phyloP scores from a whole-genome alignment of 2,797 vertebrate species.

The Sorex maritimensis region DNA sequence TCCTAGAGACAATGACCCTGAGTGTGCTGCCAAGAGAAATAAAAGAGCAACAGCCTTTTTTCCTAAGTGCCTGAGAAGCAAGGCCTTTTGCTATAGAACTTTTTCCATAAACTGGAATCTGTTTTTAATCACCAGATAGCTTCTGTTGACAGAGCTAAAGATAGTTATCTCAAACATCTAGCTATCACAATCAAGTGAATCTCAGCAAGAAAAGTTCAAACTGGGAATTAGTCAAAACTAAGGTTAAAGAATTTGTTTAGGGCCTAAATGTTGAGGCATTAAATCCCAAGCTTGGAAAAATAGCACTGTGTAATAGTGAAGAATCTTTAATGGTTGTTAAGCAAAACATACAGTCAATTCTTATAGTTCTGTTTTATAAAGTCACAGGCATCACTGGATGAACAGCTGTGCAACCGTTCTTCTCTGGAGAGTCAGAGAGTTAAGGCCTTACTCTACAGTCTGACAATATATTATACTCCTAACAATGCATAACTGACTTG shows the following conservation, averaged over 20 bases:
- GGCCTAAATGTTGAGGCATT: background rate
- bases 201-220: background rate
- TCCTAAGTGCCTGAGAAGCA: background rate
- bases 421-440: background rate
- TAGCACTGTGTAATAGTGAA: background rate
- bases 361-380: background rate
- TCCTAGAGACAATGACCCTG: slow-evolving; percentile 59
- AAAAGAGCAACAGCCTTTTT: slow-evolving; percentile 11
- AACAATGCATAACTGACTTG: background rate
- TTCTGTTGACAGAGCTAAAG: background rate
- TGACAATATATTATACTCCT: background rate
- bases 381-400: background rate
- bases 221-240: background rate
- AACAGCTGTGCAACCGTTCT: background rate
- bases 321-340: background rate
- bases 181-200: background rate
- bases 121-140: background rate
- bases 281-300: background rate
- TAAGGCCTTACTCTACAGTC: background rate
- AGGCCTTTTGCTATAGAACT: background rate
- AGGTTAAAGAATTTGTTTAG: background rate
- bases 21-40: background rate
- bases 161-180: background rate
- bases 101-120: slow-evolving; percentile 20
- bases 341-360: background rate